Evolutionary conservation across 2,888 invertebrate genomes (phyloP), one percentile per base, ranked within the genome.

Genomic region (Subacronicta megacephala): DNA sequence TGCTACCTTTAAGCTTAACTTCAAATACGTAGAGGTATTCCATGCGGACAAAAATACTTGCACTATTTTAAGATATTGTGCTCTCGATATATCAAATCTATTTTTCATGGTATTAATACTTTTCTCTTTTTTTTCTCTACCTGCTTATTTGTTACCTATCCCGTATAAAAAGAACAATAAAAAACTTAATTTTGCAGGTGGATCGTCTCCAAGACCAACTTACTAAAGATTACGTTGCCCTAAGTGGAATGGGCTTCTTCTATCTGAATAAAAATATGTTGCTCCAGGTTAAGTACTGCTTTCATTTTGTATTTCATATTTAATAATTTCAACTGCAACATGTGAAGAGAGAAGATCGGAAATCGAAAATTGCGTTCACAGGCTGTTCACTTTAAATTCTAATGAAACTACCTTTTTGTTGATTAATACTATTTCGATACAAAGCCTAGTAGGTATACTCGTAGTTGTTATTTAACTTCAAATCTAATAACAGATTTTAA

Each of bases 121-220:
- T n/a, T n/a, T n/a, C n/a, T n/a, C n/a, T n/a, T n/a, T n/a, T n/a
- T n/a, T n/a, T n/a, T n/a, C n/a, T n/a, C n/a, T n/a, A n/a, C n/a
- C 5, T 31, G n/a, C 12, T 12, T 6, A 26, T 26, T 1, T 23
- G 7, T 23, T 23, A 23, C 23, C 9, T 9, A 7, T 23, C 23
- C 23, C 1, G 23, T 23, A 23, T 23, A 6, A 3, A 6, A 23
- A 23, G 10, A 26, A 10, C 2, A 26, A 26, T 10, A 26, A 26
- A 26, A 0, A 26, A 26, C 26, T 26, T 26, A 26, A 1, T 16
- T 37, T 83, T 78, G n/a, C 78, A 95, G 95, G 89, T 96, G 54
- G 94, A 94, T 52, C 91, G 96, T 50, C 89, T 96, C 17, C 94
- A 95, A 52, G 94, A 95, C 65, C 95, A 96, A 82, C 92, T 96